phyloP scores from a whole-genome alignment of 2,113 vertebrate species.

The Lamprologus lemairii region DNA sequence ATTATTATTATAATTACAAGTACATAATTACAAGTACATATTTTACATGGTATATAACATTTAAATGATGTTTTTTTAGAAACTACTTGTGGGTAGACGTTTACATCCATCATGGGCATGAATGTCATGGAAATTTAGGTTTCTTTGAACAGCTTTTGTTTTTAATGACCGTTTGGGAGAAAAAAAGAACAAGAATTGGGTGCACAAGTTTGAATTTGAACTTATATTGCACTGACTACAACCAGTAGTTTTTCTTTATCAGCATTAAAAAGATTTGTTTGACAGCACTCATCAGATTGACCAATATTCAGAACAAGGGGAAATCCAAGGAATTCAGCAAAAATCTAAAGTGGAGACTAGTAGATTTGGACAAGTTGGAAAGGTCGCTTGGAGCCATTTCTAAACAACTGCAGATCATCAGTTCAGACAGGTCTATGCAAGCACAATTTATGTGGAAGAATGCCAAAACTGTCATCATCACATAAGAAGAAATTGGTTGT shows the following conservation, averaged over 20 bases:
- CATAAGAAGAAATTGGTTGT: background rate
- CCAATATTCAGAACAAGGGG: background rate
- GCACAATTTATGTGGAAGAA: background rate
- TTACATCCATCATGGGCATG: background rate
- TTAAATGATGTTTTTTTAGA: background rate
- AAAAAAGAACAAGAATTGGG: background rate
- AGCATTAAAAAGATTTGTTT: background rate
- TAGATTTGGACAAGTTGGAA: background rate
- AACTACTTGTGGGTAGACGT: background rate
- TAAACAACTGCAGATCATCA: background rate
- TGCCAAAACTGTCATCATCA: background rate
- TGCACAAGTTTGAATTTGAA: background rate
- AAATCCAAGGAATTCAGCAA: background rate
- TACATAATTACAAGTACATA: background rate
- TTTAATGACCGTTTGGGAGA: background rate
- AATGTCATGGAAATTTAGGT: background rate
- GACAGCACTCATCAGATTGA: background rate
- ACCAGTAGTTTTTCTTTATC: background rate
- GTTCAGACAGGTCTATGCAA: background rate
- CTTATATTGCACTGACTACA: background rate
- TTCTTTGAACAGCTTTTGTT: background rate
- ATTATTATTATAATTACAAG: background rate
- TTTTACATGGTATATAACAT: background rate
- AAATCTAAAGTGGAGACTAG: background rate
- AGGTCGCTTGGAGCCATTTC: background rate